These are phyloP conservation scores for Mythimna impura DNA, from an alignment of 2,888 invertebrate species.

Conservation along the genomic window DNA sequence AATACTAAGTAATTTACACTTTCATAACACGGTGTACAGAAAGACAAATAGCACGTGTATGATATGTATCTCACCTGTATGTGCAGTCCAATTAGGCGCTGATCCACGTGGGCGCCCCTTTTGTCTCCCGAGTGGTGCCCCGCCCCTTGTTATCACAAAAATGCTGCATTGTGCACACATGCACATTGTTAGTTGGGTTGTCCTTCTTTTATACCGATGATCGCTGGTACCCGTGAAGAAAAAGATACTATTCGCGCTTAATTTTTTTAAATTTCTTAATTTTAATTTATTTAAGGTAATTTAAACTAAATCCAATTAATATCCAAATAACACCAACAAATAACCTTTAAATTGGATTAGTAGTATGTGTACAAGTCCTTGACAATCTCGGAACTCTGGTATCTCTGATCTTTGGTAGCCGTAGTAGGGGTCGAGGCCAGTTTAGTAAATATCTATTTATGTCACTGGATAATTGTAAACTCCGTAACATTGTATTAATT, in stretches of 20 bases:
- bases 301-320: not conserved
- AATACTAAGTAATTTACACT: constrained; percentile 50
- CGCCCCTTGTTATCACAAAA: constrained; percentile 65
- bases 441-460: no score
- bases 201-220: not conserved
- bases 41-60: constrained; percentile 48
- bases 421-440: no score
- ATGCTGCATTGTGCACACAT: constrained; percentile 48
- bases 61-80: constrained; percentile 42
- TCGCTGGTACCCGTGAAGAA: not conserved
- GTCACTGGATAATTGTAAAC: no score
- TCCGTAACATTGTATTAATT: no score
- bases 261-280: not conserved
- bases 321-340: no score
- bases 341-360: not conserved
- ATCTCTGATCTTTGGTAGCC: no score
- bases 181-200: constrained; percentile 53
- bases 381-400: no score
- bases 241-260: not conserved
- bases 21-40: constrained; percentile 41
- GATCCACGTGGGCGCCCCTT: constrained; percentile 62
- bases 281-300: no score
- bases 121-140: constrained; percentile 58
- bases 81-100: constrained; percentile 67
- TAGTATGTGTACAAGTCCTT: not conserved